Evolutionary conservation across 2,113 vertebrate genomes (phyloP).

Genomic region (Trematomus loennbergii): DNA sequence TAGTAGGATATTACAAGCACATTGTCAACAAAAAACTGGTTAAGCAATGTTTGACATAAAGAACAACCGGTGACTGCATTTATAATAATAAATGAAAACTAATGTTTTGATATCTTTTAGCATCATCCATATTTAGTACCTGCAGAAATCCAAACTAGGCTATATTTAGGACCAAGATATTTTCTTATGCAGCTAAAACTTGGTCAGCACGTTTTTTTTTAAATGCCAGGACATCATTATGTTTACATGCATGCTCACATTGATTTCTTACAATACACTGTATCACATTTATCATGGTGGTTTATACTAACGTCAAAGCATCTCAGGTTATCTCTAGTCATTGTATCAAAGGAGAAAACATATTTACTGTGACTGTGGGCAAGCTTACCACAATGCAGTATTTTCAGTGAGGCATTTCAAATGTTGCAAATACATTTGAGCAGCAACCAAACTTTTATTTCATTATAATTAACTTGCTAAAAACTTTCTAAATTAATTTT

Average conservation of each 20-base stretch:
- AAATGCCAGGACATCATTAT: background rate
- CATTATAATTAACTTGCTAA: background rate
- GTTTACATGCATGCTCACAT: background rate
- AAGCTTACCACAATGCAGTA: background rate
- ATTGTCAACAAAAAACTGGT: background rate
- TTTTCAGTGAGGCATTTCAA: background rate
- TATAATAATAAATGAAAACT: background rate
- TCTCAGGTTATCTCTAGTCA: background rate
- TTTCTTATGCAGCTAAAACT: constrained; percentile 41
- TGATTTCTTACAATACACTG: background rate
- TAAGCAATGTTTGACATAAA: background rate
- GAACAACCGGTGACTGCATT: background rate
- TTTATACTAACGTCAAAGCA: background rate
- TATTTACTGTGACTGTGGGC: background rate
- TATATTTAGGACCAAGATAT: constrained; percentile 43
- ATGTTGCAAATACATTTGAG: background rate
- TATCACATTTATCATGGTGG: background rate
- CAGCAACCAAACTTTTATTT: background rate
- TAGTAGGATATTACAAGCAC: background rate
- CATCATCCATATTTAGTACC: background rate
- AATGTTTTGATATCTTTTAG: constrained; percentile 2
- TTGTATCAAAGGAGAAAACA: background rate
- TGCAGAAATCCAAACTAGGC: constrained; percentile 13
- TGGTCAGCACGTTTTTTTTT: background rate
- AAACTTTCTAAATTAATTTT: no score